These are phyloP conservation scores for Enteromius treurensis DNA, from an alignment of 2,797 vertebrate species.

Conservation along the genomic window DNA sequence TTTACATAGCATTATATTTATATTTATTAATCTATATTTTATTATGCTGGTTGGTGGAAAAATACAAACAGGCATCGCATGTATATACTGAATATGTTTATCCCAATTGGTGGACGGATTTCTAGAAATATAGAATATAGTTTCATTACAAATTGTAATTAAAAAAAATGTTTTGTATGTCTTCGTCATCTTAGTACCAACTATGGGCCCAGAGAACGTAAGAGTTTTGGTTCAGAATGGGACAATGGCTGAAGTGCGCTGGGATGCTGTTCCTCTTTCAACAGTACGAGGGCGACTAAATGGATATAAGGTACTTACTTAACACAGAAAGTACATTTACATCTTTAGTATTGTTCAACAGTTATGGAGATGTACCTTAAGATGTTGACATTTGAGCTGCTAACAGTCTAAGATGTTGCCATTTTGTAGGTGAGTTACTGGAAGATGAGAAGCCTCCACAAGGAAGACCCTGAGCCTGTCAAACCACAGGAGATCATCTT, in stretches of 20 bases:
- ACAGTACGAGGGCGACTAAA: conserved; percentile 86
- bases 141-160: neutral
- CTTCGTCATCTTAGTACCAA: conserved; percentile 78
- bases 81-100: too few species aligned
- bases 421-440: conserved; percentile 86
- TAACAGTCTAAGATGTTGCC: neutral
- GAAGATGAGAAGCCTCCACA: conserved; percentile 78
- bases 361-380: neutral
- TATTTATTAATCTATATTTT: neutral
- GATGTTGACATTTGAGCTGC: neutral
- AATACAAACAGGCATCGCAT: neutral
- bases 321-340: conserved; percentile 11
- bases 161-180: neutral
- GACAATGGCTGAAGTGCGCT: conserved; percentile 88
- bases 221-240: conserved; percentile 84
- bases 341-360: neutral
- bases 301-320: conserved; percentile 86
- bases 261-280: conserved; percentile 84
- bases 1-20: neutral
- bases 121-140: neutral
- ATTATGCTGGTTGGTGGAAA: neutral
- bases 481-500: conserved; percentile 85
- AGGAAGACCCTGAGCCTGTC: conserved; percentile 74
- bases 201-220: conserved; percentile 84
- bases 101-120: neutral